These are phyloP conservation scores for Gallinago media DNA, from an alignment of 2,113 vertebrate species.

Conservation along the genomic window DNA sequence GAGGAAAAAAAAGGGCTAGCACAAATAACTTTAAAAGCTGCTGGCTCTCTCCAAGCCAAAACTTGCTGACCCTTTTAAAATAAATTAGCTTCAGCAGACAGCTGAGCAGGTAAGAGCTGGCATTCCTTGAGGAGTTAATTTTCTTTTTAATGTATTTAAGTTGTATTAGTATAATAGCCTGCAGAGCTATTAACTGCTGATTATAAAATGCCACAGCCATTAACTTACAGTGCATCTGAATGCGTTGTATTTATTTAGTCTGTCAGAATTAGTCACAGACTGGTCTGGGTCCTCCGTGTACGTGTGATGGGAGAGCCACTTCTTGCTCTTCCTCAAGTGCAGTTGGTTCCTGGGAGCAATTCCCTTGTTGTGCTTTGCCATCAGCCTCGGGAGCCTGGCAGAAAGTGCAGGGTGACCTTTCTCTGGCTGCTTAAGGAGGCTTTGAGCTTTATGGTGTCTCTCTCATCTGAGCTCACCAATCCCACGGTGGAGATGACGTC, in stretches of 20 bases:
- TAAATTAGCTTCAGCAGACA: background rate
- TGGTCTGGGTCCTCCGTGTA: no score
- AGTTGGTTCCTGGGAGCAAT: rapidly evolving
- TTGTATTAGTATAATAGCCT: background rate
- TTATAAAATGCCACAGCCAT: background rate
- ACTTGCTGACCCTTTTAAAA: background rate
- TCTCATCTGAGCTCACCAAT: background rate
- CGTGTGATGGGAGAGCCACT: rapidly evolving
- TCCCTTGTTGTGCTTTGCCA: rapidly evolving
- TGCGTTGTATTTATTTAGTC: background rate
- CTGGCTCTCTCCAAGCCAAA: background rate
- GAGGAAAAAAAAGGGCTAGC: background rate
- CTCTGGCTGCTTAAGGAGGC: background rate
- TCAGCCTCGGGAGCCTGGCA: rapidly evolving
- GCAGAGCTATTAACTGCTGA: background rate
- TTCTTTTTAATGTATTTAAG: background rate
- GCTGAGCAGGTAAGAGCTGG: background rate
- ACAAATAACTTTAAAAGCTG: background rate
- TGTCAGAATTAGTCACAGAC: background rate
- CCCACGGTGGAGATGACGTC: rapidly evolving
- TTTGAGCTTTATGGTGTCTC: background rate
- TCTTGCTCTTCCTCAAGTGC: background rate
- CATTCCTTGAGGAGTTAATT: background rate
- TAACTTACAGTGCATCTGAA: background rate
- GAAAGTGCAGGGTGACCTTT: background rate